Conservation (phyloP, 2,113 vertebrate species). For the Chlamydotis undulata region DNA sequence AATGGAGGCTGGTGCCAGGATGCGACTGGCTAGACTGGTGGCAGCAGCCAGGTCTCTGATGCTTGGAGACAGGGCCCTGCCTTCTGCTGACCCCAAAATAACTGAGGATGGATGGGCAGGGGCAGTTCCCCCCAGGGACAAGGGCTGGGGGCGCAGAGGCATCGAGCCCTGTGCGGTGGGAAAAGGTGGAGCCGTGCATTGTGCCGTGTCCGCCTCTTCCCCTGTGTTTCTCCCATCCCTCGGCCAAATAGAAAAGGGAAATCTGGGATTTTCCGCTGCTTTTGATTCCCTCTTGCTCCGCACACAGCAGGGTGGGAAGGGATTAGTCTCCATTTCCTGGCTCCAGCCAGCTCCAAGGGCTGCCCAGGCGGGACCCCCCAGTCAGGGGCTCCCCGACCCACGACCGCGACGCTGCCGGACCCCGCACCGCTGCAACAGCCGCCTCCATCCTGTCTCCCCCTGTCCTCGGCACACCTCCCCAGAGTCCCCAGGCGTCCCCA, state of each 20-base stretch:
- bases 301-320: not conserved
- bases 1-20: not conserved
- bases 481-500: not conserved
- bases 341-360: not conserved
- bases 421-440: not conserved
- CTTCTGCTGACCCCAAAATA: not conserved
- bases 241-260: not conserved
- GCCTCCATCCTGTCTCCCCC: not conserved
- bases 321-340: slow-evolving; percentile 5
- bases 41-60: not conserved
- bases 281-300: not conserved
- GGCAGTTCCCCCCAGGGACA: too few relatives aligned
- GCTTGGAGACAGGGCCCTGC: not conserved
- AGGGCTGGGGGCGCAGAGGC: not conserved
- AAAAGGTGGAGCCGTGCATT: not conserved
- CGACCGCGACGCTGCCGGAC: not conserved
- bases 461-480: not conserved
- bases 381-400: not conserved
- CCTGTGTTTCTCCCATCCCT: not conserved
- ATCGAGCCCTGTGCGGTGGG: accelerated
- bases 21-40: not conserved
- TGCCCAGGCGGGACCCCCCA: not conserved
- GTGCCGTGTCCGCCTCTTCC: accelerated
- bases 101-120: not conserved
- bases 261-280: slow-evolving; percentile 42